Percentiles rank a stretch among this genome's conserved stretches.
These are phyloP conservation scores for Cepphus grylle DNA, from an alignment of 2,113 vertebrate genomes.

Conservation along the genomic window DNA sequence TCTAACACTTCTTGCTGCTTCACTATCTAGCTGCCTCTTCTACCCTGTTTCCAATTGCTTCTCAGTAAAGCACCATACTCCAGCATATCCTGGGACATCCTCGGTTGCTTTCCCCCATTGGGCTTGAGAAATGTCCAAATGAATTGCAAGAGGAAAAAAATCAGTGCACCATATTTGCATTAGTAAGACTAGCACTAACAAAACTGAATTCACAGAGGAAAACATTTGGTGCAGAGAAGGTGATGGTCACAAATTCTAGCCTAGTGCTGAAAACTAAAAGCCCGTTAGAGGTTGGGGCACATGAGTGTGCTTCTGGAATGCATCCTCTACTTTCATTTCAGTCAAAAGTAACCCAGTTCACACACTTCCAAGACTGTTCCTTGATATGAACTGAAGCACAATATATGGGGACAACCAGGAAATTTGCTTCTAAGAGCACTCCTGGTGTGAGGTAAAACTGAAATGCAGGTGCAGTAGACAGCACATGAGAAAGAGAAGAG, in stretches of 20 bases:
- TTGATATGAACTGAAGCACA: neutral
- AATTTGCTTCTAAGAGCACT: neutral
- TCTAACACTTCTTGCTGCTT: neutral
- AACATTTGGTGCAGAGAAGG: neutral
- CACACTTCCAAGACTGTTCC: neutral
- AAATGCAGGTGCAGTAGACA: neutral
- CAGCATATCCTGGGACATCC: neutral
- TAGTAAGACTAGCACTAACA: neutral
- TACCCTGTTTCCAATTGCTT: neutral
- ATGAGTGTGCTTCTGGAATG: neutral
- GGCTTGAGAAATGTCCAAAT: neutral
- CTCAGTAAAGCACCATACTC: neutral
- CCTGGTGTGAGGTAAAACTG: neutral
- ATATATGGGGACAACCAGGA: neutral
- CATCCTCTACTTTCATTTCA: neutral
- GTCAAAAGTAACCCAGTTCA: neutral
- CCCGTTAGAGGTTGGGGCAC: neutral
- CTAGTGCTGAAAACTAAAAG: neutral
- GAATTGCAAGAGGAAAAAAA: neutral
- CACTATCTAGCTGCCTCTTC: neutral
- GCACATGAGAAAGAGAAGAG: neutral
- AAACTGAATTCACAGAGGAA: neutral
- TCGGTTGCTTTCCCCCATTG: neutral
- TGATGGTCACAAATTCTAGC: neutral
- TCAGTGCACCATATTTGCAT: neutral